A percentile compares a stretch with the other conserved stretches of the same genome.
phyloP scores from a whole-genome alignment of 2,888 invertebrate species.

The Nymphalis c-album region DNA sequence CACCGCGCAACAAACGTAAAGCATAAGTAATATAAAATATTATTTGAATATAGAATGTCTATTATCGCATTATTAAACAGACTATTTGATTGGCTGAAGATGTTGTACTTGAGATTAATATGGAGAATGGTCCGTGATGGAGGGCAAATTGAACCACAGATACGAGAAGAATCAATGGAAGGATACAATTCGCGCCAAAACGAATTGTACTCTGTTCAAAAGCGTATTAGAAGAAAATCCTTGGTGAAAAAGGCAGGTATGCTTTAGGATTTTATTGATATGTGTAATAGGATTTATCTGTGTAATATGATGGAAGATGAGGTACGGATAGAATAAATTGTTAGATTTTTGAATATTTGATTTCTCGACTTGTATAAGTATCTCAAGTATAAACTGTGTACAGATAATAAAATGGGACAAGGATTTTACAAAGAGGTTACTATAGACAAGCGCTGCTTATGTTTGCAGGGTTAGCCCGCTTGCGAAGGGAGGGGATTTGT shows the following conservation, averaged over 20 bases:
- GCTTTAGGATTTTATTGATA: neutral
- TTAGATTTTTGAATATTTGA: no score
- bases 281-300: no score
- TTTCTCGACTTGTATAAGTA: no score
- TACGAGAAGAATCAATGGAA: constrained; percentile 3
- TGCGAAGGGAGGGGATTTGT: no score
- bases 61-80: constrained; percentile 16
- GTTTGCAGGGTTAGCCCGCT: no score
- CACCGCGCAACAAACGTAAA: constrained; percentile 11
- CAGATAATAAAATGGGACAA: no score
- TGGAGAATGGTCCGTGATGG: constrained; percentile 22
- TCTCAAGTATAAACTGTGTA: no score
- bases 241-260: constrained; percentile 20
- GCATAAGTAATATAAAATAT: constrained; percentile 16
- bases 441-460: no score
- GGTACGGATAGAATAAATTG: no score
- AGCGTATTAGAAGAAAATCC: neutral
- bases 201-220: neutral
- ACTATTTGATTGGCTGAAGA: constrained; percentile 28
- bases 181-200: constrained; percentile 17
- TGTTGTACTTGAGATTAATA: constrained; percentile 21
- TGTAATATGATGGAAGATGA: neutral
- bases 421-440: no score
- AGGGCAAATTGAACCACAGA: neutral
- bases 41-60: constrained; percentile 26